Percentiles rank a stretch among this genome's conserved stretches.
Conservation (phyloP, 2,113 vertebrate species). For the Neolamprologus modestus region DNA sequence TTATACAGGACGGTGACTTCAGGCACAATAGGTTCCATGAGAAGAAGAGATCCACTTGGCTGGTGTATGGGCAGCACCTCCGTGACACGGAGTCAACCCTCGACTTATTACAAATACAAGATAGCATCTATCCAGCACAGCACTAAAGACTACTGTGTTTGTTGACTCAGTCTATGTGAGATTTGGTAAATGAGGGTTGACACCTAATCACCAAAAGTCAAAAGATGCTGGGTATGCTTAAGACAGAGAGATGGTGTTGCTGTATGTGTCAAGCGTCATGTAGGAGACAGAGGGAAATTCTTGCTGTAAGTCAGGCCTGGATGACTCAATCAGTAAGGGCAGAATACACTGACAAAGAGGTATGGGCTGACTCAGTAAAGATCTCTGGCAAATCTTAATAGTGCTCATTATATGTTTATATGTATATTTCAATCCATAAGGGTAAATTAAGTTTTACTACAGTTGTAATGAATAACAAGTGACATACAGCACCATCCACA, state of each 20-base stretch:
- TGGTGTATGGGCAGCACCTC: background rate
- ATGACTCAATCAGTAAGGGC: conserved; percentile 37
- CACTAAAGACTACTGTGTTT: background rate
- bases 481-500: background rate
- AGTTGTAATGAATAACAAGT: background rate
- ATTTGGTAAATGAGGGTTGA: background rate
- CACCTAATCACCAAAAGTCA: background rate
- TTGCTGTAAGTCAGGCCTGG: background rate
- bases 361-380: background rate
- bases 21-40: background rate
- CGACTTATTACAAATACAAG: background rate
- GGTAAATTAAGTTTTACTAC: background rate
- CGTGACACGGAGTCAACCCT: background rate
- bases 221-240: background rate
- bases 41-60: background rate
- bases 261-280: background rate
- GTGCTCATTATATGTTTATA: background rate
- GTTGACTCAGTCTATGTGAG: background rate
- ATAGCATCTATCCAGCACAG: background rate
- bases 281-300: conserved; percentile 30
- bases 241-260: background rate
- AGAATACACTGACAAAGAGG: background rate
- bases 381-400: background rate
- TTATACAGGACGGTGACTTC: background rate
- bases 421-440: background rate